Base-by-base conservation (phyloP, 37 sponge, comb jelly and placozoan species). In the Oscarella lobularis region DNA sequence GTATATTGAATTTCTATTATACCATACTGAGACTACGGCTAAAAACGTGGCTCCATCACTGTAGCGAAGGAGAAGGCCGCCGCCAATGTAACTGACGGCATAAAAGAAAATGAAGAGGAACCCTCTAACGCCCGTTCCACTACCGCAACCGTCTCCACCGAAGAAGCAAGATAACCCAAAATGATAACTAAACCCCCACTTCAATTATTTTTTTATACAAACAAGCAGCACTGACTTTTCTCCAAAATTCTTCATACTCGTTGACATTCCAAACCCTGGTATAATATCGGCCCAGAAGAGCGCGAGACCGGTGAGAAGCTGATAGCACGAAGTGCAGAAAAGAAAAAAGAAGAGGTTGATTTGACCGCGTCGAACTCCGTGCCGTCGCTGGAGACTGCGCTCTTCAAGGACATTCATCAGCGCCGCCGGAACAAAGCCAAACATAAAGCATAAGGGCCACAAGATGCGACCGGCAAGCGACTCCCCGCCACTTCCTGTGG, bases 391-490 rank as follows among this genome's bases (percentile, higher is more conserved):
- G 4, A 87, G 75, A 76, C 85, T 77, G 70, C 73, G 77, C 60
- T 87, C 88, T 36, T 87, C 84, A 76, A 84, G 73, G 37, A 84
- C 88, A 38, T 87, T 87, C 88, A 87, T 87, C 0, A 87, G 3
- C 14, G 88, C 84, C 0, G 88, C 88, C 31, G 88, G 88, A 9
- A 87, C 88, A 80, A 87, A 87, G 66, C 88, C 88, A 48, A 84
- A 37, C 85, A 87, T 87, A 81, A 87, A 87, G 55, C 78, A 77
- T 1, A 87, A 65, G 0, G 88, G 88, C 88, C 88, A 87, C 34
- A 87, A 78, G 38, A 84, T 72, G 33, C 78, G 41, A 1, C 35
- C 36, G 1, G 77, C 74, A n/a, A n/a, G n/a, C n/a, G n/a, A n/a
- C n/a, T 2, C 39, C 73, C 27, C 76, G 67, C 37, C n/a, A n/a